phyloP scores from a whole-genome alignment of 2,888 invertebrate genomes.

The Heteromurus nitidus region DNA sequence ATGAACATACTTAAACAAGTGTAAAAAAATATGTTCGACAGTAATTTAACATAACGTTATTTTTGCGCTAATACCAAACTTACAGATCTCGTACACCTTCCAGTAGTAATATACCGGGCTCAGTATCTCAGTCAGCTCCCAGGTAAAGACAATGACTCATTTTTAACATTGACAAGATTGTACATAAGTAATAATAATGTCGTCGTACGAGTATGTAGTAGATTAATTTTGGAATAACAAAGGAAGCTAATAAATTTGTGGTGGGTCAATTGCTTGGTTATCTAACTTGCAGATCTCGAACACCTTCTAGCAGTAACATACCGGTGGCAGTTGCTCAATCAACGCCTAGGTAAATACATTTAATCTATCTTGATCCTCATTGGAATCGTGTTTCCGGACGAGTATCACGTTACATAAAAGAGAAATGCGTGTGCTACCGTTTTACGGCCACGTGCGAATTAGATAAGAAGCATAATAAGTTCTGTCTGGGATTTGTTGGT shows the following conservation, averaged over 20 bases:
- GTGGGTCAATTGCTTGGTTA: neutral
- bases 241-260: neutral
- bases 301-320: constrained; percentile 73
- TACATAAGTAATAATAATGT: neutral
- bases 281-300: constrained; percentile 68
- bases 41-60: neutral
- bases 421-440: too few species aligned
- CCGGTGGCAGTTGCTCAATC: constrained; percentile 71
- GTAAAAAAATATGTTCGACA: neutral
- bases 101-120: constrained; percentile 48
- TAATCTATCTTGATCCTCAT: too few species aligned
- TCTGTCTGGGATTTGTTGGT: too few species aligned
- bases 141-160: too few species aligned
- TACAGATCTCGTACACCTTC: constrained; percentile 56
- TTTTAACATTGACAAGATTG: neutral
- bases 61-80: constrained; percentile 25
- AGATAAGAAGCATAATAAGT: neutral
- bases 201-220: neutral
- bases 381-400: too few species aligned
- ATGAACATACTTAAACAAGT: neutral
- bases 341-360: constrained; percentile 63
- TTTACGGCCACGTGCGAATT: too few species aligned
- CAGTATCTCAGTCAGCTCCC: constrained; percentile 34
- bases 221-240: neutral
- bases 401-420: too few species aligned